phyloP scores from a whole-genome alignment of 2,888 invertebrate genomes.

The Drosophila neonasuta region DNA sequence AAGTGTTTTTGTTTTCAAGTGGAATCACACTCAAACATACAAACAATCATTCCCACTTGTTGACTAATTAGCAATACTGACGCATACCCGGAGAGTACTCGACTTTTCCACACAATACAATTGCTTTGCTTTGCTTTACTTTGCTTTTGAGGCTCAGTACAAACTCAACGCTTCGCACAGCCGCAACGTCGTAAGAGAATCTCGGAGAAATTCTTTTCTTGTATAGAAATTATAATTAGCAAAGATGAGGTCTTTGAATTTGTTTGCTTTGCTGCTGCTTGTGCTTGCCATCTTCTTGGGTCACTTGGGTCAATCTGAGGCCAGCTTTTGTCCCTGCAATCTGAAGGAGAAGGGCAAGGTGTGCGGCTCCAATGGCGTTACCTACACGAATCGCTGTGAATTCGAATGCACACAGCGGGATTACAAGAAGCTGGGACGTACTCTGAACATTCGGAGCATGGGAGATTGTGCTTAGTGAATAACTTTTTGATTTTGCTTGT shows the following conservation, averaged over 20 bases:
- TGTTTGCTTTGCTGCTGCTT: constrained; percentile 17
- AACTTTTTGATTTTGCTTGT: neutral
- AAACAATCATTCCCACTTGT: constrained; percentile 42
- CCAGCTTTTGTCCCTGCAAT: constrained; percentile 89
- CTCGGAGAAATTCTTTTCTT: constrained; percentile 2
- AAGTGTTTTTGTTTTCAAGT: constrained; percentile 43
- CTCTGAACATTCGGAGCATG: constrained; percentile 59
- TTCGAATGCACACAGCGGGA: constrained; percentile 90
- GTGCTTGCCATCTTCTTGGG: constrained; percentile 42
- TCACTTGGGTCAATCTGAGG: constrained; percentile 54
- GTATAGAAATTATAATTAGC: constrained; percentile 21
- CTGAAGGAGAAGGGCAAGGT: constrained; percentile 91
- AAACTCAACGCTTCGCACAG: constrained; percentile 29
- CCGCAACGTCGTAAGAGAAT: constrained; percentile 25
- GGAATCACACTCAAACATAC: constrained; percentile 14
- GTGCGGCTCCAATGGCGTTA: constrained; percentile 94
- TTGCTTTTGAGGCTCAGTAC: constrained; percentile 41
- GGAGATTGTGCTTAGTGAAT: constrained; percentile 60
- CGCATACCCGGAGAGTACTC: constrained; percentile 40
- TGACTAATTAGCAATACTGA: constrained; percentile 65
- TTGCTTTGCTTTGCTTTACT: constrained; percentile 7
- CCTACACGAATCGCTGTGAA: constrained; percentile 97
- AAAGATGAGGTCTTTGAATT: constrained; percentile 65
- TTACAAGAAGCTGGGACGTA: constrained; percentile 71
- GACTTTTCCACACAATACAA: neutral